Base-by-base conservation (phyloP, 2,797 vertebrate species). In the Alfaro cultratus region DNA sequence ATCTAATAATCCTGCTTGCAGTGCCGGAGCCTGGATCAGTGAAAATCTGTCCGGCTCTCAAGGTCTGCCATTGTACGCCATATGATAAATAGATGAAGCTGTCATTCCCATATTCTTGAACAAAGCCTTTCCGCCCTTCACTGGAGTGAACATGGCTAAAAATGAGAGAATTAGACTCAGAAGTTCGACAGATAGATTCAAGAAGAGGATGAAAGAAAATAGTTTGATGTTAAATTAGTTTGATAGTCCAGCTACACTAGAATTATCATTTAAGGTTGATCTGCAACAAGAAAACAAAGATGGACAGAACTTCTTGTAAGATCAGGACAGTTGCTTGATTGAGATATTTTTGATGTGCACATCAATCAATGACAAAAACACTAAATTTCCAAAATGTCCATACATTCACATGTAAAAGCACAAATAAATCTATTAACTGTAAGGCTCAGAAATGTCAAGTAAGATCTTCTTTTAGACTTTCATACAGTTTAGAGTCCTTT, bases 81-180 rank as follows among this genome's bases (percentile, higher is more conserved):
- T 78, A 87, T 78, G 88, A 90, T 89, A 88, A 90, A 92, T 82
- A 89, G 84, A 88, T 86, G 81, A 87, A 89, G 85, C 80, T 86
- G 84, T 88, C 88, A 90, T 86, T 76, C 67, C 73, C 79, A 73
- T 71, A 64, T 86, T 86, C 76, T 79, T 68, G 77, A 83, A 9
- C 13, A 36, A 80, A 77, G 80, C 82, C 75, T 81, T 55, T 76
- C 76, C 76, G 72, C 83, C 82, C 74, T 78, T 84, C 68, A 72
- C 71, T 53, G 5, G 31, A 82, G 76, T 84, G 78, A 83, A 80
- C 83, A 84, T 36, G 73, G 74, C 75, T 80, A 82, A 81, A 89
- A 87, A 83, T 85, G 80, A 60, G 83, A 68, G 77, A 76, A 81
- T 62, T 12, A 64, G 55, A 46, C 77, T 39, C 36, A 73, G 36